These are phyloP conservation scores for Clunio marinus DNA, from an alignment of 2,888 invertebrate genomes.

Conservation along the genomic window DNA sequence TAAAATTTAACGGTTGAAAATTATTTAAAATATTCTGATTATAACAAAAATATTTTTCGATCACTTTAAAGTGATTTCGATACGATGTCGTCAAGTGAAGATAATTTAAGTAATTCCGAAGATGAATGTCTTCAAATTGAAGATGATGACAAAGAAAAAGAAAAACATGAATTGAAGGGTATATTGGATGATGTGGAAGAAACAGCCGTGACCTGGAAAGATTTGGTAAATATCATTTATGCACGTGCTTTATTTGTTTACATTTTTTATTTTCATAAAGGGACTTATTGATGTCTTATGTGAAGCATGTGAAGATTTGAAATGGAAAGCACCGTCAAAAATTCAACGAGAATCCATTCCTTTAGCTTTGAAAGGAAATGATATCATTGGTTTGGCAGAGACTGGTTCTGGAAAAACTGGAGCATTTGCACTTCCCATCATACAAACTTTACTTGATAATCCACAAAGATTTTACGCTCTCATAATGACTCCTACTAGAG, in stretches of 20 bases:
- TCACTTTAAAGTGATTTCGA: too few relatives aligned
- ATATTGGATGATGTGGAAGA: constrained; percentile 43
- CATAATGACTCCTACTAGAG: constrained; percentile 92
- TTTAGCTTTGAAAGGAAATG: constrained; percentile 76
- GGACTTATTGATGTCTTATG: constrained; percentile 87
- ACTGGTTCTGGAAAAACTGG: constrained; percentile 88
- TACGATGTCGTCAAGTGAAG: constrained; percentile 39
- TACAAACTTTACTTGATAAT: constrained; percentile 83
- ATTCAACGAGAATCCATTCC: constrained; percentile 95
- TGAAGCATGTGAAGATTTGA: constrained; percentile 84
- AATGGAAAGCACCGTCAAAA: constrained; percentile 92
- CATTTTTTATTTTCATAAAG: too few relatives aligned
- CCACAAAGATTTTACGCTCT: constrained; percentile 93
- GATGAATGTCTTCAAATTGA: constrained; percentile 19
- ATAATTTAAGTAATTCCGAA: constrained; percentile 38
- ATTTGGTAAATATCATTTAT: constrained; percentile 58
- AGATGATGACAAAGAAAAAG: constrained; percentile 36
- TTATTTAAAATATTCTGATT: too few relatives aligned
- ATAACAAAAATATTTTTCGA: too few relatives aligned
- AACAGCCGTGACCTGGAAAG: constrained; percentile 55
- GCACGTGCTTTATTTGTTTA: too few relatives aligned
- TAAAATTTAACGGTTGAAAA: too few relatives aligned
- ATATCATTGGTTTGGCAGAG: constrained; percentile 64
- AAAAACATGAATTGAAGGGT: constrained; percentile 35
- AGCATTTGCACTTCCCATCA: constrained; percentile 93